Evolutionary conservation across 2,888 invertebrate genomes (phyloP).

Genomic region (Chymomyza procnemis): DNA sequence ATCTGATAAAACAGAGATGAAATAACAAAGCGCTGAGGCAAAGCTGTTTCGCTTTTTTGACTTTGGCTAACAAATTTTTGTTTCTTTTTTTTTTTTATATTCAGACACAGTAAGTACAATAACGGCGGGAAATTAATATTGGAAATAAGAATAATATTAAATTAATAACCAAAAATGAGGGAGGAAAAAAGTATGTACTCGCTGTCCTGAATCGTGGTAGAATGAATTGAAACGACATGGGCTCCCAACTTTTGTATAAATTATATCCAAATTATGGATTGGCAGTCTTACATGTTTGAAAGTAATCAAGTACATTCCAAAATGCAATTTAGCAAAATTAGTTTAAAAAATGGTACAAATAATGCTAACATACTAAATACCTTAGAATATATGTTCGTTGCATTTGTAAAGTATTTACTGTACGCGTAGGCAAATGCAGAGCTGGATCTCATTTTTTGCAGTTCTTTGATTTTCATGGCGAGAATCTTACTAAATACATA

Average conservation of each 20-base stretch:
- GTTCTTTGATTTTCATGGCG: conserved; percentile 63
- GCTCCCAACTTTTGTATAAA: no score
- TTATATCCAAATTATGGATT: no score
- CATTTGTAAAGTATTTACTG: background rate
- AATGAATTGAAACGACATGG: no score
- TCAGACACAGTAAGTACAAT: background rate
- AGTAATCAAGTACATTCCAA: no score
- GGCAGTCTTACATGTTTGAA: no score
- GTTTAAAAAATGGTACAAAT: no score
- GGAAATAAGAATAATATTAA: background rate
- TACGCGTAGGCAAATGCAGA: background rate
- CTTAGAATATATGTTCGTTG: conserved; percentile 7
- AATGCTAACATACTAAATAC: no score
- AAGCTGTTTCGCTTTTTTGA: conserved; percentile 23
- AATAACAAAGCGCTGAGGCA: conserved; percentile 2
- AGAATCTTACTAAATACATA: conserved; percentile 25
- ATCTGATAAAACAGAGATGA: conserved; percentile 18
- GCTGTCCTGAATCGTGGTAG: background rate
- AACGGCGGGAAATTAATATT: background rate
- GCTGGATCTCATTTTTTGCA: conserved; percentile 57
- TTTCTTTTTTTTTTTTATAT: background rate
- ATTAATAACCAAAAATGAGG: no score
- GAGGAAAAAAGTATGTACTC: no score
- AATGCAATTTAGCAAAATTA: no score
- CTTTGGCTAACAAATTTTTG: background rate